Base-by-base conservation (phyloP, 2,888 invertebrate genomes). In the Ophion obscuratus region DNA sequence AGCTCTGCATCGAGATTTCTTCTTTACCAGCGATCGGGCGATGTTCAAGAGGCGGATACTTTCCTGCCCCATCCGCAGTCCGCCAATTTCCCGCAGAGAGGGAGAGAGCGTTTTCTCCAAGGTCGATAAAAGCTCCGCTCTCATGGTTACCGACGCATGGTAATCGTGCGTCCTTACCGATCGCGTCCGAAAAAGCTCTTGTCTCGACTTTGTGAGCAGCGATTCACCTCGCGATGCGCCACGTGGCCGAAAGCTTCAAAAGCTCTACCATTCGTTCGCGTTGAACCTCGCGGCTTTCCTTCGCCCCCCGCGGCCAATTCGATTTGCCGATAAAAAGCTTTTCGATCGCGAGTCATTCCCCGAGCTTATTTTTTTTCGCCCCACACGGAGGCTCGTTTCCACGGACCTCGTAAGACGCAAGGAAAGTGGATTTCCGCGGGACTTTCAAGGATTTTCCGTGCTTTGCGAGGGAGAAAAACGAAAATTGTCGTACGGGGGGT, bases 391-490 rank as follows among this genome's bases (percentile, higher is more conserved):
- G 40, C 47, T 36, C 62, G 36, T 14, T 62, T 62, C 24, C 14
- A 9, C 17, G 67, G 0, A 14, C 20, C 31, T 36, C 11, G 62
- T n/a, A 40, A 70, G 47, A 62, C 40, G 40, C 24, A 9, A 67
- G 31, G 36, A 67, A 73, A 73, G 64, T 57, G 59, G 14, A 40
- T 73, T 59, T 57, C 11, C 47, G n/a, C 59, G 68, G 27, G 67
- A 17, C n/a, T 61, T 68, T 68, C 62, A 75, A 53, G 80, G 59
- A 70, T 62, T 85, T 85, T 76, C 66, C 36, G 68, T 27, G 40
- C 59, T 47, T 59, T 62, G 36, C 44, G 53, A 7, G 66, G 24
- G 24, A 24, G 2, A 31, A 11, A n/a, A 62, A 44, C 47, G 31
- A 53, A 64, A 20, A 62, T 20, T 64, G n/a, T 53, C 64, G 59